These are phyloP conservation scores for Drosophila melanocephala DNA, from an alignment of 2,888 invertebrate species.

Conservation along the genomic window DNA sequence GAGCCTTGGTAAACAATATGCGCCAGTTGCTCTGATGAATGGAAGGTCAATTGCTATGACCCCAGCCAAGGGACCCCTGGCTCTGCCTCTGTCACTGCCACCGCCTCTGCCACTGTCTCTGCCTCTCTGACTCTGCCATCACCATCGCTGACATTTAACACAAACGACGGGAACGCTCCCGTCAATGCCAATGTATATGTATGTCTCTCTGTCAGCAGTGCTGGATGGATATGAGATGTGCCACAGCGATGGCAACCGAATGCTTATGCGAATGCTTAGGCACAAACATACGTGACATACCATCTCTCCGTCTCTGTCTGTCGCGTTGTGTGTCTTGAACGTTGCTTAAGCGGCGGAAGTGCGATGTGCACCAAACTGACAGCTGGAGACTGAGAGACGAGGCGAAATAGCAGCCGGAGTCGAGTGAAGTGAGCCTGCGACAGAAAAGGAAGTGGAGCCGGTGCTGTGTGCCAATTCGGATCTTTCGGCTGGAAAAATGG, in stretches of 20 bases:
- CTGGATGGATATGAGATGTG: constrained; percentile 55
- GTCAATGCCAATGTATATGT: constrained; percentile 73
- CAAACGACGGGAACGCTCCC: constrained; percentile 64
- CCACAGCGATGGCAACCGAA: constrained; percentile 60
- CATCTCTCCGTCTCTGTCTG: constrained; percentile 34
- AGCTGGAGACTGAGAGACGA: constrained; percentile 31
- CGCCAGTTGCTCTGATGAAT: constrained; percentile 61
- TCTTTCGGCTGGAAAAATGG: constrained; percentile 67
- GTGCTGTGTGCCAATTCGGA: constrained; percentile 39
- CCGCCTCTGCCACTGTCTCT: constrained; percentile 5
- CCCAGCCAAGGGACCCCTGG: constrained; percentile 44
- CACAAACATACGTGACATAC: constrained; percentile 75
- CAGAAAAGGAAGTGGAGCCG: constrained; percentile 27
- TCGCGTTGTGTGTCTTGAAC: constrained; percentile 19
- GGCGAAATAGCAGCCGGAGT: constrained; percentile 20
- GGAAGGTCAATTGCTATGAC: constrained; percentile 78
- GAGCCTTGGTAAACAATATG: constrained; percentile 66
- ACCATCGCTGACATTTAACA: constrained; percentile 67
- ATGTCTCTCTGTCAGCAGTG: constrained; percentile 33
- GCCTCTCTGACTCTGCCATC: constrained; percentile 11
- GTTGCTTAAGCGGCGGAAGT: constrained; percentile 64
- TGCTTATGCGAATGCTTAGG: constrained; percentile 78
- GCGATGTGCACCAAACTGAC: constrained; percentile 64
- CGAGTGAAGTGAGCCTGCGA: constrained; percentile 27
- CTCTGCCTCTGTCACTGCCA: not conserved